Conservation (phyloP, 2,888 invertebrate genomes). For the Lumbricus terrestris region DNA sequence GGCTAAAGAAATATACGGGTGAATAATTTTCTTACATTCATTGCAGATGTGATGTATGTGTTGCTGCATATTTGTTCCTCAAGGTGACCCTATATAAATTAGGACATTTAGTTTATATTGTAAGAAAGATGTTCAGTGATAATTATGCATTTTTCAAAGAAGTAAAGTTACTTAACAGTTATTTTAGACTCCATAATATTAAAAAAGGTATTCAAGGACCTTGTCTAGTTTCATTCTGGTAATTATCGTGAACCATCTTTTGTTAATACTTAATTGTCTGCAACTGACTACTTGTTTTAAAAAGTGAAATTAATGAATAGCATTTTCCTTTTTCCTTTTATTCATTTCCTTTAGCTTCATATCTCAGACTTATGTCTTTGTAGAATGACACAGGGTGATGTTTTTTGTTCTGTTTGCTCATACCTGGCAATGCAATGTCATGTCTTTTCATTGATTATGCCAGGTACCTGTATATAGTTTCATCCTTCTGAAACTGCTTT, state of each 20-base stretch:
- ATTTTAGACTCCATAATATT: not conserved
- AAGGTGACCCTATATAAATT: not conserved
- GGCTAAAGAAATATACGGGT: conserved; percentile 88
- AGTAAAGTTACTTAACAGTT: not conserved
- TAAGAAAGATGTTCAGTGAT: not conserved
- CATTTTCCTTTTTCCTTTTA: not conserved
- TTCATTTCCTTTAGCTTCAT: not conserved
- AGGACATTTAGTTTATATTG: not conserved
- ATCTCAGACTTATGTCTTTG: not conserved
- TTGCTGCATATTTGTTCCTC: not conserved
- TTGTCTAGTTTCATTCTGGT: not conserved
- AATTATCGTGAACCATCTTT: not conserved
- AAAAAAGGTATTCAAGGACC: not conserved
- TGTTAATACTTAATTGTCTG: not conserved
- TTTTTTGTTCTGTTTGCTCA: too few relatives aligned
- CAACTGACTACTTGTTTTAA: not conserved
- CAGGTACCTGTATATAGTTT: too few relatives aligned
- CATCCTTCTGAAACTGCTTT: not conserved
- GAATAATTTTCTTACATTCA: conserved; percentile 55
- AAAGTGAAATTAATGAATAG: not conserved
- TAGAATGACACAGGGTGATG: too few relatives aligned
- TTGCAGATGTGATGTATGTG: not conserved
- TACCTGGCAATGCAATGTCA: too few relatives aligned
- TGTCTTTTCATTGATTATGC: too few relatives aligned
- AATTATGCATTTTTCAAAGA: not conserved